Evolutionary conservation across 2,888 invertebrate genomes (phyloP), one percentile per base, ranked within the genome.

Genomic region (Drosophila robusta): DNA sequence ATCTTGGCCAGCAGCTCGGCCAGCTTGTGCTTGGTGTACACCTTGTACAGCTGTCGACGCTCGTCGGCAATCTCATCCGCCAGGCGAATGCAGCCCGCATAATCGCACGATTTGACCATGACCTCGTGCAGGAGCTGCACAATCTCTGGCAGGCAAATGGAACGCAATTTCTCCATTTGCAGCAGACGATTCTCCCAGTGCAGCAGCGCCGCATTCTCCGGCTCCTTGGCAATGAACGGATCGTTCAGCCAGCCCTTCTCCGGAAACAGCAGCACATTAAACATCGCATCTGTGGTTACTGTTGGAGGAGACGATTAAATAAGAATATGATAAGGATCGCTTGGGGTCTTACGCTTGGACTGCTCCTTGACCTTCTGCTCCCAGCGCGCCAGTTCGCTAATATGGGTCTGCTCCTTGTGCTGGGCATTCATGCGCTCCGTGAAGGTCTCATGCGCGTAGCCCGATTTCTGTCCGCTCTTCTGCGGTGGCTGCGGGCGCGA

Each of bases 161-260:
- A 94, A 50, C 98, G 94, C 45, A 98, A 93, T 77, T 95, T 94
- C 55, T 95, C 94, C 91, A 97, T 92, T 91, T 97, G 96, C 57
- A 91, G 49, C 51, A 75, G 64, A 0, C 93, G 91, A 78, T 95
- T 94, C 8, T 93, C 91, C 80, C 97, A 94, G 39, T 93, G 93
- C 18, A 91, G 78, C 44, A 91, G 92, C 51, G 94, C 93, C 91
- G 93, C 79, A 45, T 91, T 87, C n/a, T 85, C 78, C 0, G 93
- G 93, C 66, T 93, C 93, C 55, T 93, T 93, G 16, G 93, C 92
- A 46, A 93, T 93, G 75, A 92, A 93, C 14, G 94, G 93, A 90
- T 98, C 98, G 45, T 95, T 94, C 65, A 98, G 93, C 98, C 98
- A 98, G 5, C 98, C 98, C 26, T 95, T 96, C 80, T 97, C 96